phyloP scores from a whole-genome alignment of 1,140 invertebrate species.

The Doryteuthis pealeii region DNA sequence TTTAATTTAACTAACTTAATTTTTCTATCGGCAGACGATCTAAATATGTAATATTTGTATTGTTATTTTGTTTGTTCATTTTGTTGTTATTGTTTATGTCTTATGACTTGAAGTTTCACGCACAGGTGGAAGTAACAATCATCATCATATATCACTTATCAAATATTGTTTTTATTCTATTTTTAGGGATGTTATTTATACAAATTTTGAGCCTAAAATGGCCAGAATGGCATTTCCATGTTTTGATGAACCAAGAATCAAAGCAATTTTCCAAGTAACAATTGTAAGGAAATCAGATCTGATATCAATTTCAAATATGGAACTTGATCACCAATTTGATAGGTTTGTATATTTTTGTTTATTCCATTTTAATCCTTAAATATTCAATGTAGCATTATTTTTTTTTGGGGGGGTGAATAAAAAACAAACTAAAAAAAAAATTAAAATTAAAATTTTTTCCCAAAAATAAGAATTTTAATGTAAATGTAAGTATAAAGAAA shows the following conservation, averaged over 20 bases:
- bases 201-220: constrained; percentile 83
- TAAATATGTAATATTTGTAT: too few relatives aligned
- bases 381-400: neutral
- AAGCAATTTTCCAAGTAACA: constrained; percentile 79
- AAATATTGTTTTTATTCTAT: neutral
- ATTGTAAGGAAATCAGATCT: constrained; percentile 69
- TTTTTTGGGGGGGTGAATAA: too few relatives aligned
- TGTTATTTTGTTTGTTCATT: neutral
- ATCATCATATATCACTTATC: too few relatives aligned
- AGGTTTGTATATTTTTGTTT: neutral
- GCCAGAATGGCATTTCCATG: constrained; percentile 90
- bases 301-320: constrained; percentile 81
- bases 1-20: too few relatives aligned
- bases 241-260: constrained; percentile 91
- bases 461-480: too few relatives aligned
- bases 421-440: constrained; percentile 22
- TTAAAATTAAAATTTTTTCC: constrained; percentile 25
- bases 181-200: constrained; percentile 61
- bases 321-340: neutral
- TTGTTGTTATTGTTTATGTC: neutral
- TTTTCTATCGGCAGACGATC: too few relatives aligned
- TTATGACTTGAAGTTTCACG: too few relatives aligned
- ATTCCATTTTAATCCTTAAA: neutral
- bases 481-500: too few relatives aligned
- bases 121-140: too few relatives aligned